Evolutionary conservation across 2,797 vertebrate genomes (phyloP).

Genomic region (Paedocypris micromegethes): DNA sequence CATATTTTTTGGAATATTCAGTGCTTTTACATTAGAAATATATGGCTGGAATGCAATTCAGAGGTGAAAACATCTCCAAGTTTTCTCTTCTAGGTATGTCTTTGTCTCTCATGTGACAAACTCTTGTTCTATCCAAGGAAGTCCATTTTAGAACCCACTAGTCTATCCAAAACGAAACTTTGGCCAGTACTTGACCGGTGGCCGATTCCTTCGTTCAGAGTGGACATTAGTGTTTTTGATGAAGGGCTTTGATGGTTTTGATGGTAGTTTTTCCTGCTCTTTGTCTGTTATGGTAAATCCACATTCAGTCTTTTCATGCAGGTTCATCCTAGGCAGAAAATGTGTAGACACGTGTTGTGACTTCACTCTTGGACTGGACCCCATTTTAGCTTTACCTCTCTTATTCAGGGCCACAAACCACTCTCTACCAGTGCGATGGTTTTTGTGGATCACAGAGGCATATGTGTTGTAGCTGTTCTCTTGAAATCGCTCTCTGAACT

Average conservation of each 20-base stretch:
- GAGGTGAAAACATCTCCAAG: too few relatives aligned
- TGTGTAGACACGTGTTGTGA: constrained; percentile 93
- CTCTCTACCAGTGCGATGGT: constrained; percentile 76
- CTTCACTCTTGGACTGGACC: constrained; percentile 86
- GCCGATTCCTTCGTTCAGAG: constrained; percentile 43
- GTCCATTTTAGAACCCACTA: constrained; percentile 20
- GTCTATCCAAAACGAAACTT: constrained; percentile 70
- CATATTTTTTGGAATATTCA: too few relatives aligned
- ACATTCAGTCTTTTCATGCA: constrained; percentile 66
- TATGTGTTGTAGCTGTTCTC: constrained; percentile 99
- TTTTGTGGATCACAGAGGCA: constrained; percentile 81
- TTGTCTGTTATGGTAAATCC: constrained; percentile 81
- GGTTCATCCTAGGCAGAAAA: constrained; percentile 83
- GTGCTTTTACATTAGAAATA: too few relatives aligned
- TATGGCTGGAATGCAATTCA: constrained; percentile 58
- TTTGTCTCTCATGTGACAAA: neutral
- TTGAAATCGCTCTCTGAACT: constrained; percentile 93
- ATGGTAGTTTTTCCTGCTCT: constrained; percentile 66
- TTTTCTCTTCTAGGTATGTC: too few relatives aligned
- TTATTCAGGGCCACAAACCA: constrained; percentile 98
- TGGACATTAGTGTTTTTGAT: constrained; percentile 41
- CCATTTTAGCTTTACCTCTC: constrained; percentile 88
- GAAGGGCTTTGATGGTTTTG: constrained; percentile 29
- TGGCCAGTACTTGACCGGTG: constrained; percentile 70
- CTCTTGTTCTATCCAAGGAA: constrained; percentile 19